These are phyloP conservation scores for Notarius lentiginosus DNA, from an alignment of 2,113 vertebrate species.

Conservation along the genomic window DNA sequence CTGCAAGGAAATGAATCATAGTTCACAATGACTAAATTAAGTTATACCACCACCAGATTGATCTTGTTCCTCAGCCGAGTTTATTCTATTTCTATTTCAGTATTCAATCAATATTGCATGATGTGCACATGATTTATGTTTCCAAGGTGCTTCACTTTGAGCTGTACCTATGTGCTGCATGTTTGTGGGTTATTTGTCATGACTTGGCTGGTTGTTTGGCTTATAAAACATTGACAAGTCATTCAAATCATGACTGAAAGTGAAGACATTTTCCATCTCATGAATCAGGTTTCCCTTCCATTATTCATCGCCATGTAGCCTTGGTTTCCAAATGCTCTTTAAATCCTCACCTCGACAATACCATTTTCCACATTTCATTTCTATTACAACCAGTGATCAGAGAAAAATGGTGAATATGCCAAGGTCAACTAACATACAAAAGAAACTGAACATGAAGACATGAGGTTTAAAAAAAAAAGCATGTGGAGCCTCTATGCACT, in stretches of 20 bases:
- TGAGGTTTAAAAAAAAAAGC: not conserved
- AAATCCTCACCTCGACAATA: not conserved
- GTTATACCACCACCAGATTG: not conserved
- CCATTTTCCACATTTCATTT: slow-evolving; percentile 7
- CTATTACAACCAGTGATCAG: not conserved
- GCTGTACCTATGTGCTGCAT: not conserved
- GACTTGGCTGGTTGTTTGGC: not conserved
- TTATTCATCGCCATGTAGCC: slow-evolving; percentile 2
- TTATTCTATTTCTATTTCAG: not conserved
- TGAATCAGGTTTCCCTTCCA: not conserved
- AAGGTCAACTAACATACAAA: not conserved
- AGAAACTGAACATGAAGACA: not conserved
- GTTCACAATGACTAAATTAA: not conserved
- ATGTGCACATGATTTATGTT: not conserved
- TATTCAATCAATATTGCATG: not conserved
- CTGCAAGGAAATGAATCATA: slow-evolving; percentile 3
- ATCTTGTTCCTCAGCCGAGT: not conserved
- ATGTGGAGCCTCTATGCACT: slow-evolving; percentile 4
- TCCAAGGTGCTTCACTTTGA: not conserved
- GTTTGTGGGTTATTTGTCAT: not conserved
- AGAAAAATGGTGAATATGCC: not conserved
- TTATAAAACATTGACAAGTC: slow-evolving; percentile 8
- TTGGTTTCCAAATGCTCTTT: not conserved
- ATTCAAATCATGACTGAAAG: not conserved
- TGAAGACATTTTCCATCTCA: not conserved